These are phyloP conservation scores for Petrocephalus zakoni DNA, from an alignment of 2,113 vertebrate genomes.

Conservation along the genomic window DNA sequence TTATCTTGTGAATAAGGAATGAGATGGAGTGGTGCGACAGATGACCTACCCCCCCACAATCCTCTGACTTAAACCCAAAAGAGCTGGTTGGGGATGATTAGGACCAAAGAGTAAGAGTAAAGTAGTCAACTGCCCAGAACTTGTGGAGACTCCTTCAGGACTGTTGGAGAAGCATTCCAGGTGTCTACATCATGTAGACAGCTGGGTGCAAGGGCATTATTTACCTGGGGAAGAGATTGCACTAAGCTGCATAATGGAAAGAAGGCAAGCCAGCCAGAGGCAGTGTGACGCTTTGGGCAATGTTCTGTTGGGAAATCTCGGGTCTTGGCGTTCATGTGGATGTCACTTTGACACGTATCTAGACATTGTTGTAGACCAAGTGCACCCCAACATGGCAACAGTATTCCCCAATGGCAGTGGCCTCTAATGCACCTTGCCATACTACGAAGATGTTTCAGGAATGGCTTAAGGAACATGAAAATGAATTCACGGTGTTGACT, in stretches of 20 bases:
- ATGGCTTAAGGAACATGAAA: background rate
- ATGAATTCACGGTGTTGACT: background rate
- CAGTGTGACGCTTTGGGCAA: background rate
- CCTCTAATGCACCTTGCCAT: background rate
- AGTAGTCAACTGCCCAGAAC: background rate
- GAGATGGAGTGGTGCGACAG: background rate
- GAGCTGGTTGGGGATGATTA: background rate
- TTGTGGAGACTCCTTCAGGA: background rate
- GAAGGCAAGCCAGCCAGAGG: background rate
- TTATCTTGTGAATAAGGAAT: background rate
- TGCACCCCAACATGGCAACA: background rate
- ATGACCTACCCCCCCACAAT: background rate
- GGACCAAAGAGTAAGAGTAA: background rate
- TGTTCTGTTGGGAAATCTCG: background rate
- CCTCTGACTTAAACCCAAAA: too few relatives aligned
- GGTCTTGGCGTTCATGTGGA: background rate
- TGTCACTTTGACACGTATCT: background rate
- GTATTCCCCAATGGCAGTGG: background rate
- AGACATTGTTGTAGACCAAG: background rate
- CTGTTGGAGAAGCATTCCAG: background rate
- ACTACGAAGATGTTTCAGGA: background rate
- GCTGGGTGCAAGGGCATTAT: background rate
- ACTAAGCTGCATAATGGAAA: background rate
- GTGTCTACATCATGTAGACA: background rate
- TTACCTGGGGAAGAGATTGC: background rate